Conservation (phyloP, 2,797 vertebrate species). For the Crenichthys baileyi region DNA sequence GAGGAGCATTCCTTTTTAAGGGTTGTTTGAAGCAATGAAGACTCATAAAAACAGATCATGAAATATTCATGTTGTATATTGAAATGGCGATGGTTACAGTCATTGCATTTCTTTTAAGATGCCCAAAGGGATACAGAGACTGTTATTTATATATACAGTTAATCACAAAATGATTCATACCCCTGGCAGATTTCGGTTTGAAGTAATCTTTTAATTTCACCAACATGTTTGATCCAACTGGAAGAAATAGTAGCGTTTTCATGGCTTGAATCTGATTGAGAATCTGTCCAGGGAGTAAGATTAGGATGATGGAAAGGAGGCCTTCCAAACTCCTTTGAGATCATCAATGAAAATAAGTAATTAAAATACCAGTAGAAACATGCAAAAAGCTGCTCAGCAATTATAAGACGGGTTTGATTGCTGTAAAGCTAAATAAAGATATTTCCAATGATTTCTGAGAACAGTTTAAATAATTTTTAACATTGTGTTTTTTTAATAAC, state of each 20-base stretch:
- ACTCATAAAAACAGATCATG: conserved; percentile 58
- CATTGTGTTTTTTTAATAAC: no score
- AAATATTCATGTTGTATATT: conserved; percentile 65
- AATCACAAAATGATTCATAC: neutral
- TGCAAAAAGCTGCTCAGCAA: no score
- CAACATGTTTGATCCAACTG: neutral
- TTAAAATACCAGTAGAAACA: no score
- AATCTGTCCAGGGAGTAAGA: no score
- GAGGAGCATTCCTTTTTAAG: conserved; percentile 41
- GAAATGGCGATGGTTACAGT: conserved; percentile 41
- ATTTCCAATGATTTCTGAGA: no score
- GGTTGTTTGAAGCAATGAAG: conserved; percentile 25
- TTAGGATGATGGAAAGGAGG: no score
- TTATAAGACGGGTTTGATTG: no score
- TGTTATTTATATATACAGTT: neutral
- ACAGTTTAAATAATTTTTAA: no score
- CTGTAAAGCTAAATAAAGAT: no score
- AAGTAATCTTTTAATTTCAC: neutral
- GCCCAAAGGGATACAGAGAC: conserved; percentile 36
- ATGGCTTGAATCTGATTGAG: no score
- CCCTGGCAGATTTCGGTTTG: neutral
- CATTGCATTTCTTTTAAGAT: conserved; percentile 48
- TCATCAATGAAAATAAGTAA: no score
- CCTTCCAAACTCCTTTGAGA: no score
- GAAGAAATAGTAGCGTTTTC: neutral